Evolutionary conservation across 1,140 invertebrate species (phyloP), one percentile per base, ranked within the genome.

Genomic region (Saccostrea cuccullata): DNA sequence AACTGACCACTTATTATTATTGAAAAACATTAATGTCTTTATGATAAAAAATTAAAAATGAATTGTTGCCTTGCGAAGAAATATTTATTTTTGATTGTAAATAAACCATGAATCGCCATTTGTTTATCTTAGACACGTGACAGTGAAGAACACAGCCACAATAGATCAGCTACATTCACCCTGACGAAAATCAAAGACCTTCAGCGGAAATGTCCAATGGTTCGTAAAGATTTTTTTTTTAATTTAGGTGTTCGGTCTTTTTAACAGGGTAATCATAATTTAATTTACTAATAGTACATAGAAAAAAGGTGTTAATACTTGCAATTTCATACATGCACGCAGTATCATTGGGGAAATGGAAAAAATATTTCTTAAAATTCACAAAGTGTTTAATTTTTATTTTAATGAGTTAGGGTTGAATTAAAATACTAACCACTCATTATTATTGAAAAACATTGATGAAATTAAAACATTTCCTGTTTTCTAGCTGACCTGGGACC

Each of bases 401-500:
- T 9, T 47, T 3, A 9, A 6, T 47, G 5, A 47, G 5, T 47
- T 2, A 47, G 5, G 47, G 47, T n/a, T n/a, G n/a, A n/a, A n/a
- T n/a, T n/a, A n/a, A n/a, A n/a, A n/a, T n/a, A n/a, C n/a, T n/a
- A n/a, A n/a, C n/a, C n/a, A n/a, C n/a, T n/a, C n/a, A n/a, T n/a
- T n/a, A n/a, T n/a, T n/a, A n/a, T n/a, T n/a, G n/a, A n/a, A n/a
- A n/a, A n/a, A n/a, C n/a, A n/a, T n/a, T n/a, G n/a, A n/a, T 20
- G 60, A 20, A 67, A n/a, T n/a, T 2, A n/a, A n/a, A 20, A 20
- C 20, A 15, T 77, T 30, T 26, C 26, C 26, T 15, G 8, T 30
- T 77, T 84, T 82, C 13, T 84, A 84, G 82, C 40, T 84, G 5
- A 26, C 40, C 40, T 84, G 82, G 82, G 82, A 55, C 55, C 11